Evolutionary conservation across 2,888 invertebrate species (phyloP).

Genomic region (Drosophila bunnanda): DNA sequence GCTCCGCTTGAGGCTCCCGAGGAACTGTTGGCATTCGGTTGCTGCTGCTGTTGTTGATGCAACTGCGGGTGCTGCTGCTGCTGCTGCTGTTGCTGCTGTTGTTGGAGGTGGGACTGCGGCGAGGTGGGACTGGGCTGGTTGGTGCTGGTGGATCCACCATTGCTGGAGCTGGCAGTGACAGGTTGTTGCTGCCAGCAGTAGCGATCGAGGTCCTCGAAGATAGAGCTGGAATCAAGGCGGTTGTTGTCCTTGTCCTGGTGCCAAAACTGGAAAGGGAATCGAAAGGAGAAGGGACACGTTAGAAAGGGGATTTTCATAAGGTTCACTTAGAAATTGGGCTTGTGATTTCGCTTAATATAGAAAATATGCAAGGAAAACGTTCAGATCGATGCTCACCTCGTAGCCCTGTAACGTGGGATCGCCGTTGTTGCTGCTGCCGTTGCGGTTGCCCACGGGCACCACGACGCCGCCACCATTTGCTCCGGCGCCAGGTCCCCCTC

Average conservation of each 20-base stretch:
- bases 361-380: not conserved
- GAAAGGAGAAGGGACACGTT: not conserved
- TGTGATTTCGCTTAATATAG: not conserved
- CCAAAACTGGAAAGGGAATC: slow-evolving; percentile 81
- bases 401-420: slow-evolving; percentile 85
- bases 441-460: slow-evolving; percentile 64
- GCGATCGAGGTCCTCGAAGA: slow-evolving; percentile 93
- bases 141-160: slow-evolving; percentile 84
- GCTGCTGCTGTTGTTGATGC: slow-evolving; percentile 23
- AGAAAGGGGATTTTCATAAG: not conserved
- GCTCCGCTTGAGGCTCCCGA: slow-evolving; percentile 68
- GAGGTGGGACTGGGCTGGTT: slow-evolving; percentile 70
- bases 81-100: slow-evolving; percentile 58
- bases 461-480: slow-evolving; percentile 38
- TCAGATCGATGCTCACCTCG: slow-evolving; percentile 78
- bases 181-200: slow-evolving; percentile 91
- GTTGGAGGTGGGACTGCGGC: slow-evolving; percentile 62
- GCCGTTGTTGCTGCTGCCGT: slow-evolving; percentile 67
- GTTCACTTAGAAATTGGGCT: no score
- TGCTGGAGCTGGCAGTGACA: slow-evolving; percentile 82
- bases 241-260: slow-evolving; percentile 87
- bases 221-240: slow-evolving; percentile 88
- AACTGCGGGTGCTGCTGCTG: slow-evolving; percentile 58
- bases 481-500: slow-evolving; percentile 63
- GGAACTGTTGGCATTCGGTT: slow-evolving; percentile 69